Conservation (phyloP, 2,888 invertebrate genomes). For the Camponotus fellah region DNA sequence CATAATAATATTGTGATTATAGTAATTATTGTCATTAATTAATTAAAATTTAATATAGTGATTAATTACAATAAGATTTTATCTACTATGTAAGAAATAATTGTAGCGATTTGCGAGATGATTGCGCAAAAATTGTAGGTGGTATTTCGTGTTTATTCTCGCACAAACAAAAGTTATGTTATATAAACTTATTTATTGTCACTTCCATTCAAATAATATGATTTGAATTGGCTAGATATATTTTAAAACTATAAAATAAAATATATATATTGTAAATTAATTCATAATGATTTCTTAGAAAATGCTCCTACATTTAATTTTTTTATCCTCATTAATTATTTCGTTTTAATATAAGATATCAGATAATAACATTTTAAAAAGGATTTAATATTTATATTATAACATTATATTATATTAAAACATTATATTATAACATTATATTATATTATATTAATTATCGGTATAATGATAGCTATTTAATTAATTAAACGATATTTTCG, state of each 20-base stretch:
- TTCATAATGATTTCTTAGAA: background rate
- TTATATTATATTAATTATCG: background rate
- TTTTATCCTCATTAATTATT: background rate
- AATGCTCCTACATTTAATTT: background rate
- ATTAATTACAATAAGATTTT: conserved; percentile 4
- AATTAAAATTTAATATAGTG: background rate
- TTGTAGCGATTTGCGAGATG: background rate
- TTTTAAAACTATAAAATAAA: background rate
- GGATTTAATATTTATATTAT: no score
- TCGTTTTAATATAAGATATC: background rate
- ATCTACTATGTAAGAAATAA: background rate
- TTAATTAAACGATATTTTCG: background rate
- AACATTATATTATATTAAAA: background rate
- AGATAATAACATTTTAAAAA: no score
- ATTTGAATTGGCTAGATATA: background rate
- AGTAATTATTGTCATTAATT: background rate
- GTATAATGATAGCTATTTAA: conserved; percentile 1
- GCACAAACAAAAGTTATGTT: background rate
- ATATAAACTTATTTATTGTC: background rate
- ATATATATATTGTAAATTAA: background rate
- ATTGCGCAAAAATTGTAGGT: background rate
- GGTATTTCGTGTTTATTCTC: background rate
- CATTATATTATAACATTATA: background rate
- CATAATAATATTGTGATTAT: background rate
- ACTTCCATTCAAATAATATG: background rate